Conservation (phyloP, 2,113 vertebrate species). For the Mohoua ochrocephala region DNA sequence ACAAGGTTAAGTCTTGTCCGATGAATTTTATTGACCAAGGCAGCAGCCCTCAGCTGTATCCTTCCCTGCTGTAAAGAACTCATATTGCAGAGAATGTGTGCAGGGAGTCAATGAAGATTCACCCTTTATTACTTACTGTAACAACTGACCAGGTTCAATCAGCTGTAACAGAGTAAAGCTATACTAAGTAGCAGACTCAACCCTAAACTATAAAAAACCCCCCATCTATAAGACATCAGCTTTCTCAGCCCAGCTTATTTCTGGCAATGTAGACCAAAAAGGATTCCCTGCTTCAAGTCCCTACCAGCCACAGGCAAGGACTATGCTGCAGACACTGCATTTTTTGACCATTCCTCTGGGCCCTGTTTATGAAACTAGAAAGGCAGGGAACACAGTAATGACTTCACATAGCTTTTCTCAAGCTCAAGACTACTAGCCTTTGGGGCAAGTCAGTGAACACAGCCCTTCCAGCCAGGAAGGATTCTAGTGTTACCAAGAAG, state of each 20-base stretch:
- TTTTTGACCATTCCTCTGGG: neutral
- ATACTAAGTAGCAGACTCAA: neutral
- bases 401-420: neutral
- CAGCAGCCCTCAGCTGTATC: neutral
- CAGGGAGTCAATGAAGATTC: neutral
- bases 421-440: neutral
- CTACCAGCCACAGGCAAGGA: neutral
- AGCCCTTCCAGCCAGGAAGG: neutral
- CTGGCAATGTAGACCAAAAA: neutral
- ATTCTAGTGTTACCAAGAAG: neutral
- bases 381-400: neutral
- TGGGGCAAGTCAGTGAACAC: neutral
- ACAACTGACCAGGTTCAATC: neutral
- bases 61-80: neutral
- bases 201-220: rapidly evolving
- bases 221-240: rapidly evolving
- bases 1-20: neutral
- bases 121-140: neutral
- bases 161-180: neutral
- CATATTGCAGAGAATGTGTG: neutral
- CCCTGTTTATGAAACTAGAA: neutral
- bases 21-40: neutral
- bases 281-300: neutral
- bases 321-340: rapidly evolving
- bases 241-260: neutral